Percentiles rank a stretch among this genome's conserved stretches.
These are phyloP conservation scores for Harlomillsia oculata DNA, from an alignment of 1,140 invertebrate species.

Conservation along the genomic window DNA sequence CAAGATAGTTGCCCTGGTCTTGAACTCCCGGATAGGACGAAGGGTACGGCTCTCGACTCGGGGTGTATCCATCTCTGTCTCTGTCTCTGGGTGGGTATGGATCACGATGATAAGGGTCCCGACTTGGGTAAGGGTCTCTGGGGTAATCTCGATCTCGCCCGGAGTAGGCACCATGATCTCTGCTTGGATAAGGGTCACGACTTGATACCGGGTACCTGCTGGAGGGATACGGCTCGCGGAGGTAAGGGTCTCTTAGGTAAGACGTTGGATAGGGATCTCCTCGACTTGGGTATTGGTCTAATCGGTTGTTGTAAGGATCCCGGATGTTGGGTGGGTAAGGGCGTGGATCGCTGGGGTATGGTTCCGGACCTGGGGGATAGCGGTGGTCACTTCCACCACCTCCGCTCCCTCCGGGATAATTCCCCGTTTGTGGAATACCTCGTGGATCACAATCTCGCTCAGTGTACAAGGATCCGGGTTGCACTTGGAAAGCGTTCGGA, in stretches of 20 bases:
- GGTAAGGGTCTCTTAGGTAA: constrained; percentile 26
- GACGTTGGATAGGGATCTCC: constrained; percentile 21
- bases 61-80: constrained; percentile 3
- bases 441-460: constrained; percentile 40
- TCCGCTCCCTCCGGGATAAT: constrained; percentile 21
- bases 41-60: constrained; percentile 21
- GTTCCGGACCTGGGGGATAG: constrained; percentile 16
- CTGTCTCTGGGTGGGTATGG: neutral
- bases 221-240: constrained; percentile 16
- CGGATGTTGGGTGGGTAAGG: constrained; percentile 15
- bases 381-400: constrained; percentile 15
- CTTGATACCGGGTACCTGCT: constrained; percentile 13
- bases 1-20: constrained; percentile 31
- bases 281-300: constrained; percentile 24
- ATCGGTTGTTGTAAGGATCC: constrained; percentile 26
- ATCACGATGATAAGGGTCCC: constrained; percentile 21
- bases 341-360: constrained; percentile 12
- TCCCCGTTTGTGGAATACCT: constrained; percentile 20
- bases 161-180: constrained; percentile 22
- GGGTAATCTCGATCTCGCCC: constrained; percentile 2
- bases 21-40: constrained; percentile 15
- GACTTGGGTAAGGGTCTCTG: constrained; percentile 20
- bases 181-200: constrained; percentile 23
- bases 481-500: constrained; percentile 40
- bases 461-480: constrained; percentile 40